phyloP scores from a whole-genome alignment of 2,888 invertebrate species.

The Palloptera scutellata region DNA sequence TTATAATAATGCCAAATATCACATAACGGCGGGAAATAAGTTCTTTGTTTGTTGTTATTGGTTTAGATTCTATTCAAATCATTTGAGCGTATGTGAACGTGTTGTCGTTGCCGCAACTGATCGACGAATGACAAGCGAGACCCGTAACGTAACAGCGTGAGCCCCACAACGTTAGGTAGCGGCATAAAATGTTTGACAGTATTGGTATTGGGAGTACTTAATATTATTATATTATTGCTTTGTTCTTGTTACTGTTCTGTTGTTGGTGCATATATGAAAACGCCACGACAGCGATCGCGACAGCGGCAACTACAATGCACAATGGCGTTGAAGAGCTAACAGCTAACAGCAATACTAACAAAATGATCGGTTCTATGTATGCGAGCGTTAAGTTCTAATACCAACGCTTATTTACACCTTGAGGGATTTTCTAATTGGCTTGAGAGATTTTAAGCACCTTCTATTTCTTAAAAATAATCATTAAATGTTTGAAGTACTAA shows the following conservation, averaged over 20 bases:
- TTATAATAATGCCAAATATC: background rate
- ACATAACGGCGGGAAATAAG: too few species aligned
- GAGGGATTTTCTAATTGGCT: too few species aligned
- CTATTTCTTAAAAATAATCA: too few species aligned
- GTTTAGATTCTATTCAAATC: too few species aligned
- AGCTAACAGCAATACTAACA: background rate
- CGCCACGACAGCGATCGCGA: background rate
- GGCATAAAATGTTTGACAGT: slow-evolving; percentile 3
- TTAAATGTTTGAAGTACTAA: too few species aligned
- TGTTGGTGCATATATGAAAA: slow-evolving; percentile 24
- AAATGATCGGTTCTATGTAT: background rate
- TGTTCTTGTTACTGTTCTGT: slow-evolving; percentile 31
- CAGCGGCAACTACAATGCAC: background rate
- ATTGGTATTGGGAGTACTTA: background rate
- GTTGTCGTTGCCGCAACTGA: slow-evolving; percentile 51
- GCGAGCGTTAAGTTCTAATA: background rate
- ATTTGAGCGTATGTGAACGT: slow-evolving; percentile 13
- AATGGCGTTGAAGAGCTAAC: background rate
- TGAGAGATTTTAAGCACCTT: too few species aligned
- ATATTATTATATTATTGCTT: background rate
- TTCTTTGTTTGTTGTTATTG: too few species aligned
- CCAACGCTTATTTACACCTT: too few species aligned
- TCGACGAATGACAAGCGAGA: slow-evolving; percentile 52
- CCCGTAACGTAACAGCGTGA: slow-evolving; percentile 46
- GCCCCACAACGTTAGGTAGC: slow-evolving; percentile 30